Conservation (phyloP, 2,797 vertebrate species). For the Pipistrellus nathusii region DNA sequence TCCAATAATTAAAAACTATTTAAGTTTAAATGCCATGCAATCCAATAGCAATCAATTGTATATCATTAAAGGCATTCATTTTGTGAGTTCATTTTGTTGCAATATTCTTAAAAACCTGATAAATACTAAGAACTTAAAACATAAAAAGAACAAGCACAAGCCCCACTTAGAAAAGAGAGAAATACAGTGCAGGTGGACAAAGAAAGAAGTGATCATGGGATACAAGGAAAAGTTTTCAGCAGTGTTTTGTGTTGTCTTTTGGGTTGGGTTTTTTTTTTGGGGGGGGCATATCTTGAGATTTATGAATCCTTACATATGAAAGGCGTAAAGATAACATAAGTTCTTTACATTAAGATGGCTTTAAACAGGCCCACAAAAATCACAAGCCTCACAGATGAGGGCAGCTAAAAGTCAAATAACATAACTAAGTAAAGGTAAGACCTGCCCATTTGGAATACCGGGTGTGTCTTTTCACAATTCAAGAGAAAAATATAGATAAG, state of each 20-base stretch:
- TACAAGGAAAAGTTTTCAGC: background rate
- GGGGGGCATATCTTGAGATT: background rate
- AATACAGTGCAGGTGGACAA: background rate
- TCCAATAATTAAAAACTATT: background rate
- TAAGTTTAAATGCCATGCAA: background rate
- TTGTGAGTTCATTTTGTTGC: background rate
- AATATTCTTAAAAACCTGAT: background rate
- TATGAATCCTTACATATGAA: background rate
- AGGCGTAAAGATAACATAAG: background rate
- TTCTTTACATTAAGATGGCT: background rate
- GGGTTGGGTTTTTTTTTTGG: too few relatives aligned
- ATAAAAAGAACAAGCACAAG: background rate
- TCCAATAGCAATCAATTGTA: background rate
- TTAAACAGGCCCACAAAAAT: conserved; percentile 31
- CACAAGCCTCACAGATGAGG: background rate
- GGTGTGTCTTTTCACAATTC: background rate
- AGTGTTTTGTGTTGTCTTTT: background rate
- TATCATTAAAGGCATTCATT: background rate
- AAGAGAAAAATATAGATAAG: conserved; percentile 3
- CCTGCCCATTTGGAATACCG: background rate
- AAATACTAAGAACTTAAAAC: conserved; percentile 8
- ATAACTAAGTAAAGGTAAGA: background rate
- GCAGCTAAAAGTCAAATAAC: background rate
- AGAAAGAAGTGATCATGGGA: background rate
- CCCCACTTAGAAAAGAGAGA: background rate